Percentiles rank a stretch among this genome's conserved stretches.
phyloP scores from a whole-genome alignment of 2,113 vertebrate species.

The Uropsilus gracilis region DNA sequence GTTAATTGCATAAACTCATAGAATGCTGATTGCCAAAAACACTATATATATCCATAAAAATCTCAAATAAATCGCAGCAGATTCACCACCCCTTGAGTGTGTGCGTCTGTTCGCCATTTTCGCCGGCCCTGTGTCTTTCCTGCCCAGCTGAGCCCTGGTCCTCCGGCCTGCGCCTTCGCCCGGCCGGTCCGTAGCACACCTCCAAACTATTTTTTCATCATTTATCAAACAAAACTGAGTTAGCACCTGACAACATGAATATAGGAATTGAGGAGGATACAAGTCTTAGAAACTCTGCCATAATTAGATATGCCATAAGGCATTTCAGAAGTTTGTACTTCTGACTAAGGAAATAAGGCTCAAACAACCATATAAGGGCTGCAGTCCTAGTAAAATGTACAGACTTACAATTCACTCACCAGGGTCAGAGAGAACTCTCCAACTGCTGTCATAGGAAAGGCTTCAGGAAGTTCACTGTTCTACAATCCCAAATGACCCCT shows the following conservation, averaged over 20 bases:
- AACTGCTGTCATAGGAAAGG: no score
- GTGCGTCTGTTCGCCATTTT: no score
- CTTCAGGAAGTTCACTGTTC: not conserved
- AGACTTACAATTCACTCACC: not conserved
- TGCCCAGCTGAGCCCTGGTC: no score
- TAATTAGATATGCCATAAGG: not conserved
- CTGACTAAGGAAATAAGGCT: not conserved
- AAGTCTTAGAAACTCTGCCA: not conserved
- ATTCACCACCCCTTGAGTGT: no score
- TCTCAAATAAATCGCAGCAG: no score
- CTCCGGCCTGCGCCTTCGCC: no score
- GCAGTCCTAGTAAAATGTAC: no score
- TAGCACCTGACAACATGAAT: not conserved
- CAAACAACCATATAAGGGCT: not conserved
- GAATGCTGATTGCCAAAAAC: no score
- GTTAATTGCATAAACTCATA: no score
- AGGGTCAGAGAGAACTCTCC: not conserved
- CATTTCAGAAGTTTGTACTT: not conserved
- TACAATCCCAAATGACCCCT: not conserved
- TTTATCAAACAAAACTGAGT: slow-evolving; percentile 6
- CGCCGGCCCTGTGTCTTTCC: no score
- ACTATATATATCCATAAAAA: no score
- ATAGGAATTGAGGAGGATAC: not conserved
- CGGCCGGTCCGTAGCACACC: no score
- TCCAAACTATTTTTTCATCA: not conserved